Evolutionary conservation across 2,797 vertebrate genomes (phyloP), one percentile per base, ranked within the genome.

Genomic region (Yasuhikotakia modesta): DNA sequence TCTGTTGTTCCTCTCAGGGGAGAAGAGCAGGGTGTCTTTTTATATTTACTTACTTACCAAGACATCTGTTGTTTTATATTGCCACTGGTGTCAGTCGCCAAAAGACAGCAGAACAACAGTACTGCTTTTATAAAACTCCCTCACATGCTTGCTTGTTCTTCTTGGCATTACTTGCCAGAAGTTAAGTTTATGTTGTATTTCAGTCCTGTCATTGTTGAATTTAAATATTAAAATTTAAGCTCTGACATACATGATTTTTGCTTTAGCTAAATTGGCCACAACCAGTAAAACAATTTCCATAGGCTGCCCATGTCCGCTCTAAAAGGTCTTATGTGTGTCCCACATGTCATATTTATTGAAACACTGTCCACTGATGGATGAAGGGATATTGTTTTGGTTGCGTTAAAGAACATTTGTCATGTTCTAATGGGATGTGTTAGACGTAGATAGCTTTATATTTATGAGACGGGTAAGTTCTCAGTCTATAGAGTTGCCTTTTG

Each of bases 221-320:
- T 93, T 87, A 90, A 92, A 93, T 91, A 93, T 93, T 93, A 90
- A 92, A 91, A 93, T 93, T 93, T 91, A 92, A 82, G 89, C 86
- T 89, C 86, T 87, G 87, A 91, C 87, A 90, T 89, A 91, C 92
- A 93, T 90, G 92, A 90, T 88, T 93, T 91, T 91, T 92, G 89
- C 91, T 92, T 93, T 93, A 94, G 92, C 87, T 87, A 89, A 89
- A 92, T 92, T 92, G 91, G 89, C 90, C 92, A 89, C 91, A 90
- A 91, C 85, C 84, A 89, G 90, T 88, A 86, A 90, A 91, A 92
- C 86, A 87, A 89, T 90, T 89, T 92, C 78, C 83, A 86, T 83
- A 81, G 79, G 78, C 70, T 60, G 19, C 22, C 48, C 70, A 30
- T 67, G 74, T 81, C 79, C 63, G 53, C 60, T 74, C 68, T 19